Evolutionary conservation across 92 coral and sea anemone genomes (phyloP), one percentile per base, ranked within the genome.

Genomic region (Galaxea fascicularis): DNA sequence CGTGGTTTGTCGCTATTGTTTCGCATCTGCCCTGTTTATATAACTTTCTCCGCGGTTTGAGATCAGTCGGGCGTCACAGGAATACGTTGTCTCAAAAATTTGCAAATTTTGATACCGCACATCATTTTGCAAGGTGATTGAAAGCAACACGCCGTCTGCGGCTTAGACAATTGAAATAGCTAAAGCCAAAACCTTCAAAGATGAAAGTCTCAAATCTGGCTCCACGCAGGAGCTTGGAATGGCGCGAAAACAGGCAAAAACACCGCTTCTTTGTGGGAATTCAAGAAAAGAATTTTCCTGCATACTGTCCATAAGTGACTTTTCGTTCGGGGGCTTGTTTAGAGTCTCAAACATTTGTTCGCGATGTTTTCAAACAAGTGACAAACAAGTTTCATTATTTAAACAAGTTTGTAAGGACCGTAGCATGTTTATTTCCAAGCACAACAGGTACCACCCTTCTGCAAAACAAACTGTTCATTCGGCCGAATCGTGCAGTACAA

Each of bases 41-140:
- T 58, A 83, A 83, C 80, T 73, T 59, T 60, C 82, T 22, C 53
- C 82, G 52, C 53, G 65, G 76, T 58, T 28, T 54, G n/a, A 70
- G 87, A 52, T 46, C 81, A 76, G 73, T 52, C 82, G 26, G n/a
- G 73, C 77, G 66, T 26, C 26, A 52, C 67, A 28, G 70, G 78
- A 59, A 39, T 70, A 51, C 53, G 70, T 29, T 71, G 86, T 82
- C 86, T 70, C 86, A 78, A 82, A 71, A 82, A 82, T 68, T 82
- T 82, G 86, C 86, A 82, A 82, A 82, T 82, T 70, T 66, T 51
- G 74, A 3, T 18, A 47, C 60, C 75, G 65, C 75, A 62, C 56
- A 28, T 62, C 82, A 28, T 35, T 28, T 82, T 35, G 21, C n/a
- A 56, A 59, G 29, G 62, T 57, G 35, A 25, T 20, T 49, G 27